Evolutionary conservation across 2,888 invertebrate genomes (phyloP).

Genomic region (Cephus pulcher): DNA sequence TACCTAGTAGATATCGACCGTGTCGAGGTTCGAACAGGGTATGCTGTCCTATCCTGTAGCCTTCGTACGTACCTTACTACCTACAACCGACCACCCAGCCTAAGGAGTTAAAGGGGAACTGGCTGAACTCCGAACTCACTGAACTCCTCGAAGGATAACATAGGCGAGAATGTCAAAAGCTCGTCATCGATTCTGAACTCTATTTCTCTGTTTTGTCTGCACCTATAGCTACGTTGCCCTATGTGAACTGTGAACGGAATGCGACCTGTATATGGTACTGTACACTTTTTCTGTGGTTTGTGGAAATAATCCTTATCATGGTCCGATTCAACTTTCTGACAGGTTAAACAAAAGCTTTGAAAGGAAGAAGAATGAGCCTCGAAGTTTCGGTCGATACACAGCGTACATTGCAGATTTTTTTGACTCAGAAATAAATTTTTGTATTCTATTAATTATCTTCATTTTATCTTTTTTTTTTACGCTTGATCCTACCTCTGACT

Average conservation of each 20-base stretch:
- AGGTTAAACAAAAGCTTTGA: not conserved
- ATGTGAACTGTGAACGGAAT: not conserved
- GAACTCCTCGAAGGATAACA: not conserved
- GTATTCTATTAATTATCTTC: not conserved
- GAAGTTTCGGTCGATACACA: not conserved
- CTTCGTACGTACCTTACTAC: conserved; percentile 15
- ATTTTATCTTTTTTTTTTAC: not conserved
- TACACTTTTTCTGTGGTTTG: not conserved
- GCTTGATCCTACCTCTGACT: not conserved
- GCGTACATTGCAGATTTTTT: not conserved
- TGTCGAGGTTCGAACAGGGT: conserved; percentile 2
- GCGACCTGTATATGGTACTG: not conserved
- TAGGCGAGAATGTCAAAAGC: not conserved
- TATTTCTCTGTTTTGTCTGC: not conserved
- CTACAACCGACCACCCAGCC: conserved; percentile 12
- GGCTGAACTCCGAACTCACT: conserved; percentile 7
- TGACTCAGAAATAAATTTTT: not conserved
- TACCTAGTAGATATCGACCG: conserved; percentile 4
- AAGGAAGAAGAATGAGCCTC: not conserved
- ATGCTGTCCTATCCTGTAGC: conserved; percentile 1
- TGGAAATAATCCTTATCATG: not conserved
- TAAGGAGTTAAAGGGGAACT: conserved; percentile 22
- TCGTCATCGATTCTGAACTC: not conserved
- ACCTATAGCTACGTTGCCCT: too few relatives aligned
- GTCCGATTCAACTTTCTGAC: not conserved